Percentiles rank a stretch among this genome's conserved stretches.
phyloP scores from a whole-genome alignment of 2,113 vertebrate genomes.

The Tangachromis dhanisi region DNA sequence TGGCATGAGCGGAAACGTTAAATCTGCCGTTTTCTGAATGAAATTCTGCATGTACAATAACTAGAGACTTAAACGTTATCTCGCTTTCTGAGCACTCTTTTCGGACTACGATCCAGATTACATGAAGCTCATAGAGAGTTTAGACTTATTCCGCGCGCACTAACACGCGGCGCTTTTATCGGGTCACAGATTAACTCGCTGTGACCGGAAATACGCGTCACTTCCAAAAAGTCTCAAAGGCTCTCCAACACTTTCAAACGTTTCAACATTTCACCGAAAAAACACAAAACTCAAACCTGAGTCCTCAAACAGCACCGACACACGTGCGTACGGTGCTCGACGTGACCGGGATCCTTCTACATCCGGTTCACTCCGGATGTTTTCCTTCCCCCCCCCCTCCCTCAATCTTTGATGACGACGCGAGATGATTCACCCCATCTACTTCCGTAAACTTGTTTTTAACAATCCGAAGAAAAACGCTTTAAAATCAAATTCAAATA shows the following conservation, averaged over 20 bases:
- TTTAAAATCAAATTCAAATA: not conserved
- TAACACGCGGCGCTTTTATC: not conserved
- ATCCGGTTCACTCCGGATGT: slow-evolving; percentile 13
- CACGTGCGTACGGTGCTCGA: not conserved
- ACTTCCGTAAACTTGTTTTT: not conserved
- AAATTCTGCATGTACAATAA: not conserved
- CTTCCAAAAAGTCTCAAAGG: not conserved
- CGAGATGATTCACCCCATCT: not conserved
- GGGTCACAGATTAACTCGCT: not conserved
- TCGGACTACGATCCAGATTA: not conserved
- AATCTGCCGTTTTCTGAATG: not conserved
- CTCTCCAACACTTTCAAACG: not conserved
- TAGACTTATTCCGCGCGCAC: not conserved
- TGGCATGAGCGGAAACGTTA: not conserved
- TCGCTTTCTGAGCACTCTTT: not conserved
- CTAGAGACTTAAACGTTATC: fast-evolving
- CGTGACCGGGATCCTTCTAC: not conserved
- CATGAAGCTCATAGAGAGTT: not conserved
- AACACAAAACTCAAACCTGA: not conserved
- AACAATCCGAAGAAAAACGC: not conserved
- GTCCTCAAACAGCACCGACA: not conserved
- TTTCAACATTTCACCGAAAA: not conserved
- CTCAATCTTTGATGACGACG: not conserved
- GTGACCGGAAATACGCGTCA: not conserved
- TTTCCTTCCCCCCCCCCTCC: fast-evolving